These are phyloP conservation scores for Prosapia bicincta DNA, from an alignment of 2,888 invertebrate genomes.

Conservation along the genomic window DNA sequence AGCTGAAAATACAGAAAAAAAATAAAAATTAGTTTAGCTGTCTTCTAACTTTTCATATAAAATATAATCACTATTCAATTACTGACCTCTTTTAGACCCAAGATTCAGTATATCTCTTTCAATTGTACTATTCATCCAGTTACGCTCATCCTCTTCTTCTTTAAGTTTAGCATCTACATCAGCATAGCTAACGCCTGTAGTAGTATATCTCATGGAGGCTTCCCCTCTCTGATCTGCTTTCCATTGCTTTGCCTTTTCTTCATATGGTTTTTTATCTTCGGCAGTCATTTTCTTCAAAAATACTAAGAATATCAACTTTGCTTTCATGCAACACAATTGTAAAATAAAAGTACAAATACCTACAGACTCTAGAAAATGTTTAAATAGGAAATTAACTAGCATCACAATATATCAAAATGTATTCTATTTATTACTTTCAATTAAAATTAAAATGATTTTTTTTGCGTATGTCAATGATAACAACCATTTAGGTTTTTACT, in stretches of 20 bases:
- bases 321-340: too few species aligned
- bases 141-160: conserved; percentile 33
- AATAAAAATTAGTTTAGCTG: too few species aligned
- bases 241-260: conserved; percentile 40
- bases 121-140: conserved; percentile 41
- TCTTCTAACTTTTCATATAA: too few species aligned
- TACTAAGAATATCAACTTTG: neutral
- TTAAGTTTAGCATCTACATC: conserved; percentile 36
- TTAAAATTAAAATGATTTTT: too few species aligned
- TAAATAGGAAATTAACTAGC: too few species aligned
- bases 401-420: too few species aligned
- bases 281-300: conserved; percentile 10
- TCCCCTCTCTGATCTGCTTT: conserved; percentile 34
- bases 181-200: conserved; percentile 41
- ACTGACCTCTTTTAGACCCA: neutral
- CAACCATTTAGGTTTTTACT: too few species aligned
- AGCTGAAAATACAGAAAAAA: neutral
- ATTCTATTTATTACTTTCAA: too few species aligned
- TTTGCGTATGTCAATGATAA: too few species aligned
- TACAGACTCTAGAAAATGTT: too few species aligned
- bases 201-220: conserved; percentile 41
- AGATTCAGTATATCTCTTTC: conserved; percentile 31
- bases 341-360: too few species aligned
- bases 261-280: conserved; percentile 36
- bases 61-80: too few species aligned